Evolutionary conservation across 2,797 vertebrate species (phyloP).

Genomic region (Trachops cirrhosus): DNA sequence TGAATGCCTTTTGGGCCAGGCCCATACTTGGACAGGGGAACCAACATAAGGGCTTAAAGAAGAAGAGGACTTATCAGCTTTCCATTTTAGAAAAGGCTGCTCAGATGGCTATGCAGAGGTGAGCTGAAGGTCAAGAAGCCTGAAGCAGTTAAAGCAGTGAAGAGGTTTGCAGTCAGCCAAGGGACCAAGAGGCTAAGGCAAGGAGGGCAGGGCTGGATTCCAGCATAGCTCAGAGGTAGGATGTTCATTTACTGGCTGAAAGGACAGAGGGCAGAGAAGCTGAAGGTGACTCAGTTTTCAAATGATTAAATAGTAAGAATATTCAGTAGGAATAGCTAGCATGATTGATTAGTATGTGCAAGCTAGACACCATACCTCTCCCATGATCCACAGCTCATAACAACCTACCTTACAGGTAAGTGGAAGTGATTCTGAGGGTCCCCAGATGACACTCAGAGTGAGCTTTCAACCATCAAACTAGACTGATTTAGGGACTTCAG

Average conservation of each 20-base stretch:
- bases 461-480: neutral
- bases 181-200: neutral
- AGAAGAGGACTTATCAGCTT: neutral
- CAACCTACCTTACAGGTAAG: neutral
- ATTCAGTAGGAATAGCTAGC: neutral
- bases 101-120: neutral
- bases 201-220: neutral
- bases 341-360: neutral
- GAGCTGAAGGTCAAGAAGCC: neutral
- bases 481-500: neutral
- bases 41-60: neutral
- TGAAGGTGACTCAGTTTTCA: neutral
- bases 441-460: neutral
- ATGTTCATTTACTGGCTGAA: neutral
- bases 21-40: neutral
- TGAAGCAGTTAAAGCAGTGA: neutral
- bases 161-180: neutral
- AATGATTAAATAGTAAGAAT: neutral
- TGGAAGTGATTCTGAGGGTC: neutral
- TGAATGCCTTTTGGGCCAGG: neutral
- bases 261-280: neutral
- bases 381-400: neutral
- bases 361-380: neutral
- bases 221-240: neutral
- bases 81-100: neutral